Evolutionary conservation across 2,113 vertebrate genomes (phyloP).

Genomic region (Mola mola): DNA sequence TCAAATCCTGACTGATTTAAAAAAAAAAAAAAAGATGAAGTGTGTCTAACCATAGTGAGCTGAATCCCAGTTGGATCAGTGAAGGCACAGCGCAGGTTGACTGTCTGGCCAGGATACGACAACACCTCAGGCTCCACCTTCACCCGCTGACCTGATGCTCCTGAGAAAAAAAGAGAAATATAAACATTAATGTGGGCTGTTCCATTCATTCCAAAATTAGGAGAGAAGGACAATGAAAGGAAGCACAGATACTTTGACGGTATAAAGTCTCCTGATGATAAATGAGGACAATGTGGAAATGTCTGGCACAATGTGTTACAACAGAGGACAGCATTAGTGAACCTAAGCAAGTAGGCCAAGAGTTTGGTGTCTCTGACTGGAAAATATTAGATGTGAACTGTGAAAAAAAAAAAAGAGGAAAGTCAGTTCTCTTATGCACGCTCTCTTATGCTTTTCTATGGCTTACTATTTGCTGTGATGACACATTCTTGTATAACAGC

Average conservation of each 20-base stretch:
- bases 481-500: slow-evolving; percentile 70
- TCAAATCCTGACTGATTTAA: slow-evolving; percentile 26
- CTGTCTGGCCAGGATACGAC: slow-evolving; percentile 80
- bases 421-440: slow-evolving; percentile 49
- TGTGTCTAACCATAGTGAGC: slow-evolving; percentile 71
- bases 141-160: slow-evolving; percentile 74
- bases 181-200: slow-evolving; percentile 25
- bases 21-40: slow-evolving; percentile 1
- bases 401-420: slow-evolving; percentile 17
- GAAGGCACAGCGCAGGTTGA: slow-evolving; percentile 84
- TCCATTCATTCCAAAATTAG: slow-evolving; percentile 8
- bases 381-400: slow-evolving; percentile 7
- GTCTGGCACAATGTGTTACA: slow-evolving; percentile 62
- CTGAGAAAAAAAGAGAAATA: slow-evolving; percentile 59
- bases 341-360: slow-evolving; percentile 69
- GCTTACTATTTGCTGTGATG: slow-evolving; percentile 73
- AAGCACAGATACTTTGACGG: slow-evolving; percentile 38
- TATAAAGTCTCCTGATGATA: slow-evolving; percentile 54
- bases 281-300: slow-evolving; percentile 59
- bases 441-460: slow-evolving; percentile 57
- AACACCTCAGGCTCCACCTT: slow-evolving; percentile 80
- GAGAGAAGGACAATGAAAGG: slow-evolving; percentile 12
- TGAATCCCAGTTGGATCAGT: slow-evolving; percentile 60
- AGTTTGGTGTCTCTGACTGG: slow-evolving; percentile 54
- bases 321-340: slow-evolving; percentile 66